Percentiles rank a stretch among this genome's conserved stretches.
Evolutionary conservation across 2,888 invertebrate genomes (phyloP).

Genomic region (Latrodectus elegans): DNA sequence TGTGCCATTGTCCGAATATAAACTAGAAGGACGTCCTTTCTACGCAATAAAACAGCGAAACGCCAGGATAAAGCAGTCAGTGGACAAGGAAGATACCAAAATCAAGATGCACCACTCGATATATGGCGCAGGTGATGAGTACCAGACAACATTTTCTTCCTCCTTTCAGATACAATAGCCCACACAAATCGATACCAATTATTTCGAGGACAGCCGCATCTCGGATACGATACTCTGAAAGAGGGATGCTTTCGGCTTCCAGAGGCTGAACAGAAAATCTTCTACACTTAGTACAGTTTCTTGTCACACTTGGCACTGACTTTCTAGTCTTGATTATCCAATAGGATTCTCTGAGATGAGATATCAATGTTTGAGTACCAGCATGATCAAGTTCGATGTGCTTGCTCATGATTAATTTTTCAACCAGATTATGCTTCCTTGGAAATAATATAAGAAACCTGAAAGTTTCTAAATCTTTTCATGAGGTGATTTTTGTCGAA

Average conservation of each 20-base stretch:
- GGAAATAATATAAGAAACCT: background rate
- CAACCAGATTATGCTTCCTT: background rate
- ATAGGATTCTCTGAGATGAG: background rate
- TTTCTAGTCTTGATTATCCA: background rate
- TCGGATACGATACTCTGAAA: background rate
- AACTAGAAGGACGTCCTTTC: background rate
- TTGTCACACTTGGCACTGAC: background rate
- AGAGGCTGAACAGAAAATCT: slow-evolving; percentile 1
- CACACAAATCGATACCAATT: background rate
- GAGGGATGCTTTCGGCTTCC: background rate
- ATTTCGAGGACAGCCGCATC: background rate
- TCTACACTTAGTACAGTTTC: background rate
- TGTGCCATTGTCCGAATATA: no score
- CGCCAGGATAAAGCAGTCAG: background rate
- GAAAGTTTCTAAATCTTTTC: no score
- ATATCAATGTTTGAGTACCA: background rate
- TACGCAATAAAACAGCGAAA: background rate
- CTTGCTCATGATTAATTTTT: slow-evolving; percentile 6
- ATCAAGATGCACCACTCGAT: background rate
- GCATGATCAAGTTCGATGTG: background rate
- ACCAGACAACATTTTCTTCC: no score
- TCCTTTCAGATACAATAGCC: background rate
- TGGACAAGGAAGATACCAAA: background rate
- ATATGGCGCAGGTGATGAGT: background rate
- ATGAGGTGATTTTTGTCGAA: no score